Base-by-base conservation (phyloP, 2,888 invertebrate species). In the Sarcophaga subvicina region DNA sequence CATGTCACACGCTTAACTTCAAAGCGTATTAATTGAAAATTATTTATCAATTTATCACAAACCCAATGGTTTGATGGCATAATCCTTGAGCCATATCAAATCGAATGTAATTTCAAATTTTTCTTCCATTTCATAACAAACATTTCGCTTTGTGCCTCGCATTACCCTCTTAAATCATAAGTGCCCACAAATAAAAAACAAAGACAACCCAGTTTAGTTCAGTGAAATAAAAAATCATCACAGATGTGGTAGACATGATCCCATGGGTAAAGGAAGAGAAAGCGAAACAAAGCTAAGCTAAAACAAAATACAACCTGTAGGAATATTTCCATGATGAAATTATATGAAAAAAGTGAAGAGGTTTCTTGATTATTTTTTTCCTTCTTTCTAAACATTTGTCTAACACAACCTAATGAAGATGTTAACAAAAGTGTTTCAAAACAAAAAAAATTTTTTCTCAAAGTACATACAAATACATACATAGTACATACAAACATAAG, bases 351-450 rank as follows among this genome's bases (percentile, higher is more conserved):
- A 20, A 66, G 12, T n/a, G 1, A 12, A 37, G 63, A 20, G 17
- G 17, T 54, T n/a, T 49, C 27, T 76, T 25, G 45, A 20, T 20
- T 17, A 22, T n/a, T 66, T 69, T 60, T 54, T 60, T 62, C 4
- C 37, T 60, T 60, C 59, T 59, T 25, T 60, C 60, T 5, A 60
- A 75, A 60, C 73, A 83, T 80, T 80, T 83, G 77, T 60, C 60
- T 60, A 80, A 75, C 79, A 59, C 80, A 82, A 76, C 73, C 73
- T 86, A 86, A 86, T 86, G 83, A 86, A 86, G 86, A 66, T 86
- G 86, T 83, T 83, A 80, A 86, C 80, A 80, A 80, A 86, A 78
- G 37, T 49, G 72, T 64, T 80, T 63, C 80, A 77, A 83, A 77
- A 69, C 2, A 37, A 37, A 17, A 37, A 37, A 17, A 8, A 17